Evolutionary conservation across 2,113 vertebrate genomes (phyloP).

Genomic region (Tetrao urogallus): DNA sequence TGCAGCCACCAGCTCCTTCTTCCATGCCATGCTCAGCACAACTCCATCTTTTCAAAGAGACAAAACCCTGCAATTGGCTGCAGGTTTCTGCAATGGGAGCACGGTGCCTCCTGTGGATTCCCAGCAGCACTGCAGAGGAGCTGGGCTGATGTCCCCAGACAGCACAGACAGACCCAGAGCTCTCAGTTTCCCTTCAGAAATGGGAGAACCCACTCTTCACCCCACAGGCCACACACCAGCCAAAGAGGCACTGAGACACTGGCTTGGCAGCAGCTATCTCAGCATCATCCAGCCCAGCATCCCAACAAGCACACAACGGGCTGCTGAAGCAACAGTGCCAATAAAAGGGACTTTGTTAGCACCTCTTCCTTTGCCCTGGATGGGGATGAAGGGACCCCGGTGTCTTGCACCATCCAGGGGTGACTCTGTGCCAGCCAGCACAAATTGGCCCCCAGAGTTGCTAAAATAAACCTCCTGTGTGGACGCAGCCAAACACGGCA

Average conservation of each 20-base stretch:
- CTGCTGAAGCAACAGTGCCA: background rate
- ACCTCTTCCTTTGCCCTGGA: background rate
- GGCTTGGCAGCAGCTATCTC: background rate
- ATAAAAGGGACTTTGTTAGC: background rate
- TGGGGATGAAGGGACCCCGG: background rate
- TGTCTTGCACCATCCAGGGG: fast-evolving
- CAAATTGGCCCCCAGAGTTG: background rate
- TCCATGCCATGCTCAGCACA: fast-evolving
- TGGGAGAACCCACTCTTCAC: background rate
- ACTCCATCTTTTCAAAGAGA: background rate
- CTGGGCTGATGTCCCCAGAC: background rate
- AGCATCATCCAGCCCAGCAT: background rate
- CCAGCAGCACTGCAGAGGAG: background rate
- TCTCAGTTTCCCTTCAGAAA: background rate
- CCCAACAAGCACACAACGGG: fast-evolving
- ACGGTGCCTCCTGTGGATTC: background rate
- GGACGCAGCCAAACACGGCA: background rate
- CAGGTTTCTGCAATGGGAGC: background rate
- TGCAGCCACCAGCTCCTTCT: background rate
- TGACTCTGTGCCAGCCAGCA: background rate
- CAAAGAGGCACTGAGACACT: background rate
- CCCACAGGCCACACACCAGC: background rate
- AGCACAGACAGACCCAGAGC: background rate
- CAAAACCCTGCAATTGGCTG: background rate
- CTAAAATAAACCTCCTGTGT: background rate